phyloP scores from a whole-genome alignment of 2,797 vertebrate genomes.

The Hydrolagus colliei region DNA sequence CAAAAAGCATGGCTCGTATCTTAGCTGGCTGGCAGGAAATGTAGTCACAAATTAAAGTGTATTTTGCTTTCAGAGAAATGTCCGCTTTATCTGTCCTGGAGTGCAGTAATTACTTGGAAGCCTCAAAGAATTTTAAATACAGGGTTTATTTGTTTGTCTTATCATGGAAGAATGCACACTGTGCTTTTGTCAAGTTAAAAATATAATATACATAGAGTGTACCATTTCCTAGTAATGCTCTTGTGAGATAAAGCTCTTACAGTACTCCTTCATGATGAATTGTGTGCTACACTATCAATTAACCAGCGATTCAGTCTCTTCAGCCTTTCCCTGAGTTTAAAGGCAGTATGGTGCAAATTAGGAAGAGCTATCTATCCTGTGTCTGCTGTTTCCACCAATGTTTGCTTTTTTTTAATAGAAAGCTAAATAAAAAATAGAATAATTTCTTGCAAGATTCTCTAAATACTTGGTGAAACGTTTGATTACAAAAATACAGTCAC shows the following conservation, averaged over 20 bases:
- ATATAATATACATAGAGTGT: neutral
- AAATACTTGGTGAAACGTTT: too few species aligned
- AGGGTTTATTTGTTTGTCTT: neutral
- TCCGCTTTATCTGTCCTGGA: neutral
- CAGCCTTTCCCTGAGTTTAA: neutral
- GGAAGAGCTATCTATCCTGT: neutral
- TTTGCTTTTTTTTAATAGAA: too few species aligned
- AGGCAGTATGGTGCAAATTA: too few species aligned
- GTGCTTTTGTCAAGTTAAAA: neutral
- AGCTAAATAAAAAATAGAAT: too few species aligned
- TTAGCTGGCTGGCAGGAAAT: neutral
- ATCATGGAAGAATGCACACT: neutral
- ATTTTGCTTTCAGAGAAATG: neutral
- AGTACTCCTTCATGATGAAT: neutral
- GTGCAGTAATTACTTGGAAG: neutral
- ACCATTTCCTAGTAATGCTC: neutral
- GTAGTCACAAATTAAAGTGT: neutral
- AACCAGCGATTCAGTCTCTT: neutral
- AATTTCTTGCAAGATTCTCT: too few species aligned
- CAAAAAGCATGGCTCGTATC: neutral
- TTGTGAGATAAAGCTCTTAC: neutral
- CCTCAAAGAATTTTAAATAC: conserved; percentile 1
- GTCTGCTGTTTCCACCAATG: too few species aligned
- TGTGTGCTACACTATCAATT: neutral
- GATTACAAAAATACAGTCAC: too few species aligned